These are phyloP conservation scores for Drosophila bocki DNA, from an alignment of 1,140 invertebrate genomes.

Conservation along the genomic window DNA sequence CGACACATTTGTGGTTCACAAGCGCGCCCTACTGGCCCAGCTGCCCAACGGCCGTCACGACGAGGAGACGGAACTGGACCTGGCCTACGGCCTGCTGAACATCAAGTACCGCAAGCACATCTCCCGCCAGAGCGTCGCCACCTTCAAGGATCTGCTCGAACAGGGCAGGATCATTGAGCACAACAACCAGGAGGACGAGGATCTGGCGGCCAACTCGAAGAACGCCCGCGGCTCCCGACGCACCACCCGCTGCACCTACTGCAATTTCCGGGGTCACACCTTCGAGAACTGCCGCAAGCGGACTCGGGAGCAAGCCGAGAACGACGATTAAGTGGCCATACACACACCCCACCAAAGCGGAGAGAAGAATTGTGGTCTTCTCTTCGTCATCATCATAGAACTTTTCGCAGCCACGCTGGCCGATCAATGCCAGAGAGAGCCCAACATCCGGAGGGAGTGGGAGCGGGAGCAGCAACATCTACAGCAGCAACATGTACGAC, in stretches of 20 bases:
- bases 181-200: slow-evolving; percentile 62
- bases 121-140: slow-evolving; percentile 54
- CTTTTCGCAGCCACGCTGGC: slow-evolving; percentile 48
- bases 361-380: slow-evolving; percentile 16
- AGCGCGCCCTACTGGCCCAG: slow-evolving; percentile 79
- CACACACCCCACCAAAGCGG: neutral
- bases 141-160: slow-evolving; percentile 74
- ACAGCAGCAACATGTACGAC: slow-evolving; percentile 12
- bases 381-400: slow-evolving; percentile 39
- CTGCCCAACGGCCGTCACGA: slow-evolving; percentile 73
- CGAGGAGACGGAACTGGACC: slow-evolving; percentile 79
- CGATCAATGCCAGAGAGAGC: slow-evolving; percentile 33
- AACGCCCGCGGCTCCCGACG: slow-evolving; percentile 45
- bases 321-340: slow-evolving; percentile 31
- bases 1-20: slow-evolving; percentile 77
- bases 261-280: slow-evolving; percentile 72
- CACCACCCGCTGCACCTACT: slow-evolving; percentile 64
- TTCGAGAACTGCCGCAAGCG: slow-evolving; percentile 67
- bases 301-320: slow-evolving; percentile 17
- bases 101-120: slow-evolving; percentile 80
- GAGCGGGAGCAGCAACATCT: neutral
- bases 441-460: slow-evolving; percentile 16
- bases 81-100: slow-evolving; percentile 77
- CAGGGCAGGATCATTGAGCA: slow-evolving; percentile 79
- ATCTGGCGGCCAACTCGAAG: slow-evolving; percentile 7